These are phyloP conservation scores for Apodemia zela DNA, from an alignment of 2,888 invertebrate species.

Conservation along the genomic window DNA sequence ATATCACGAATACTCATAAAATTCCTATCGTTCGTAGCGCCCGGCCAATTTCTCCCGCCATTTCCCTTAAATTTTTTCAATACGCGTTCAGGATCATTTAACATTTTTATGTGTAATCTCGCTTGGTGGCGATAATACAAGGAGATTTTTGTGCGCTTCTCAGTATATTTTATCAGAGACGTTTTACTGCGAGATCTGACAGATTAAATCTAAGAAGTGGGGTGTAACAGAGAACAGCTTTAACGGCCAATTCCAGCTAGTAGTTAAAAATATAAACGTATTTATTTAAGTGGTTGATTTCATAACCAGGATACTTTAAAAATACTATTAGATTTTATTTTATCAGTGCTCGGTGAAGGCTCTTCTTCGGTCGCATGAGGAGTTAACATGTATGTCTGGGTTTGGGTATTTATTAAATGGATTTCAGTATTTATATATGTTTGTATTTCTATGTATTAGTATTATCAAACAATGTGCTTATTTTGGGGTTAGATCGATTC, in stretches of 20 bases:
- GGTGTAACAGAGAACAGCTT: not conserved
- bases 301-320: not conserved
- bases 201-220: slow-evolving; percentile 69
- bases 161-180: slow-evolving; percentile 74
- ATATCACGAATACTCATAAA: slow-evolving; percentile 33
- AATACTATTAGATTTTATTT: slow-evolving; percentile 34
- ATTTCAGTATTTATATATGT: too few species aligned
- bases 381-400: too few species aligned
- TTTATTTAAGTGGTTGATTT: too few species aligned
- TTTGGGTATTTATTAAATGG: too few species aligned
- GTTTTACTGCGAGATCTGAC: slow-evolving; percentile 68
- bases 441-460: too few species aligned
- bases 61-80: slow-evolving; percentile 74
- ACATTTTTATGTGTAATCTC: slow-evolving; percentile 80
- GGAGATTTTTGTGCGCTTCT: slow-evolving; percentile 67
- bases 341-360: too few species aligned
- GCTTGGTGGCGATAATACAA: slow-evolving; percentile 71
- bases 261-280: not conserved
- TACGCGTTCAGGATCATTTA: slow-evolving; percentile 77
- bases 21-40: slow-evolving; percentile 37
- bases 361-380: too few species aligned
- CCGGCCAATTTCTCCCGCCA: slow-evolving; percentile 57
- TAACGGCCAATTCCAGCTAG: not conserved
- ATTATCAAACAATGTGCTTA: too few species aligned
- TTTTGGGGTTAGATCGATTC: too few species aligned